A percentile compares a stretch with the other conserved stretches of the same genome.
Evolutionary conservation across 2,888 invertebrate genomes (phyloP).

Genomic region (Drosophila macrothrix): DNA sequence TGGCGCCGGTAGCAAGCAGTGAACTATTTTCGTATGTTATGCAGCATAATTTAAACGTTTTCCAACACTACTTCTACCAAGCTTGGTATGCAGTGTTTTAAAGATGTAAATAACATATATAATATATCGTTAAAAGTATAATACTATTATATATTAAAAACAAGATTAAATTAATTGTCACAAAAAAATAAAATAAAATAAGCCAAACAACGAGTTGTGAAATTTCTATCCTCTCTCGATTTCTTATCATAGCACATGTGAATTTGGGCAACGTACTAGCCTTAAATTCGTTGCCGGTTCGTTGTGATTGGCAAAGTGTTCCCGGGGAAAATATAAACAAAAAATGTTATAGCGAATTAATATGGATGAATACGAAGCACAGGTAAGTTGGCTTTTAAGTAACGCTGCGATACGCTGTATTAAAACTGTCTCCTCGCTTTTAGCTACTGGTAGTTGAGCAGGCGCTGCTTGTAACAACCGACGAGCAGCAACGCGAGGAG

Average conservation of each 20-base stretch:
- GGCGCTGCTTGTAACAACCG: slow-evolving; percentile 86
- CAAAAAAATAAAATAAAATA: neutral
- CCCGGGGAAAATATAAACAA: slow-evolving; percentile 25
- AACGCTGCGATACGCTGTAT: neutral
- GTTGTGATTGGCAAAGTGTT: slow-evolving; percentile 10
- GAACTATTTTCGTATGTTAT: slow-evolving; percentile 16
- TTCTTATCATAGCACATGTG: neutral
- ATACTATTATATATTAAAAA: neutral
- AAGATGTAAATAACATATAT: fast-evolving
- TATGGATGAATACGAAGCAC: slow-evolving; percentile 77
- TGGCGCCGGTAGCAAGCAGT: slow-evolving; percentile 33
- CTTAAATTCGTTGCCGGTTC: slow-evolving; percentile 4
- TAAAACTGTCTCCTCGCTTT: neutral
- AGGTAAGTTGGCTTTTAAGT: slow-evolving; percentile 49
- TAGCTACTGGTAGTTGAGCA: slow-evolving; percentile 88
- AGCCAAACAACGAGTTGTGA: neutral
- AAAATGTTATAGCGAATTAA: slow-evolving; percentile 24
- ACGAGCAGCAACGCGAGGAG: slow-evolving; percentile 86
- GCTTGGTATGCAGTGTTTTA: neutral
- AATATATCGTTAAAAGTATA: neutral
- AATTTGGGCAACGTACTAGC: slow-evolving; percentile 24
- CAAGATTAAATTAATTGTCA: neutral
- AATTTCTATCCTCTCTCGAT: neutral
- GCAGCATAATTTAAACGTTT: slow-evolving; percentile 13
- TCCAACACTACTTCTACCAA: slow-evolving; percentile 18